Percentiles rank a stretch among this genome's conserved stretches.
Conservation (phyloP, 2,888 invertebrate species). For the Lycocerus yunnanus region DNA sequence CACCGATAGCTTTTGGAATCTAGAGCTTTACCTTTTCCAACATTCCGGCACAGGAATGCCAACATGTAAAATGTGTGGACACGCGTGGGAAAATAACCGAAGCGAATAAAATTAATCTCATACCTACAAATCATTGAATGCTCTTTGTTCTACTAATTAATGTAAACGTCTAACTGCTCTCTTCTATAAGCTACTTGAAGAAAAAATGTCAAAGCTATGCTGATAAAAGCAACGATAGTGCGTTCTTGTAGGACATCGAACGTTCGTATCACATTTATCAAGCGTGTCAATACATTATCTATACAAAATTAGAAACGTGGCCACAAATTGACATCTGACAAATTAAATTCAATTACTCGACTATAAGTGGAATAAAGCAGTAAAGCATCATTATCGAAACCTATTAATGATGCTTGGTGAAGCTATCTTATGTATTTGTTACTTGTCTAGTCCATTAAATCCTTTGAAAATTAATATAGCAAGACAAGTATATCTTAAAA, state of each 20-base stretch:
- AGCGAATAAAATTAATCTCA: slow-evolving; percentile 42
- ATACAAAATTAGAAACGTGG: slow-evolving; percentile 19
- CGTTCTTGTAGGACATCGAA: slow-evolving; percentile 26
- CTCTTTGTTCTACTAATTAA: slow-evolving; percentile 38
- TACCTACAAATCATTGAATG: slow-evolving; percentile 41
- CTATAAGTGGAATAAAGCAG: slow-evolving; percentile 23
- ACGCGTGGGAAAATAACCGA: slow-evolving; percentile 48
- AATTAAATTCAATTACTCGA: slow-evolving; percentile 35
- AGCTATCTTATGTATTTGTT: slow-evolving; percentile 10
- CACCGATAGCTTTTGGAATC: slow-evolving; percentile 30
- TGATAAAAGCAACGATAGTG: slow-evolving; percentile 30
- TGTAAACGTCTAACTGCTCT: slow-evolving; percentile 21
- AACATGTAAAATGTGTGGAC: slow-evolving; percentile 48
- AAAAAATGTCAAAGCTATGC: slow-evolving; percentile 18
- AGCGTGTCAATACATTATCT: slow-evolving; percentile 25
- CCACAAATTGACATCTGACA: slow-evolving; percentile 29
- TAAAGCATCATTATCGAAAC: slow-evolving; percentile 8
- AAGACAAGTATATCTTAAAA: neutral
- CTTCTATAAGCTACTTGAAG: slow-evolving; percentile 25
- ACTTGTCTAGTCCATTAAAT: neutral
- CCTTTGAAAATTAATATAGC: neutral
- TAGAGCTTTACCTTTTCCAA: slow-evolving; percentile 36
- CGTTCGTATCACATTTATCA: slow-evolving; percentile 27
- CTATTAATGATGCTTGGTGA: slow-evolving; percentile 18
- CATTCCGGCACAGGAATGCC: slow-evolving; percentile 48